phyloP scores from a whole-genome alignment of 2,888 invertebrate genomes.

The Dicyrtoma fusca region DNA sequence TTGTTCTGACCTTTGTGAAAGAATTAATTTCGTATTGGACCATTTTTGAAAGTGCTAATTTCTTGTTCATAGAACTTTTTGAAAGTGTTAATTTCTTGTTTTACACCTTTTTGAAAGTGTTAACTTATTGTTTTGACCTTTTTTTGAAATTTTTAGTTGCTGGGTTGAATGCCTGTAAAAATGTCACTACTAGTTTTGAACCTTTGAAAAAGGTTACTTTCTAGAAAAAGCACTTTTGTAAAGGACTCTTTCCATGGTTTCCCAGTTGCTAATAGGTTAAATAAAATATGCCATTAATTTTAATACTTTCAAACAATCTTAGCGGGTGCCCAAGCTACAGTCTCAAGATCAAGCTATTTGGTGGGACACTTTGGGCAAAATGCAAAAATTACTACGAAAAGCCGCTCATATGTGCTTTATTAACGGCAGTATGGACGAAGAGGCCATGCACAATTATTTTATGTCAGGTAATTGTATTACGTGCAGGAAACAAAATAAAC shows the following conservation, averaged over 20 bases:
- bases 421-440: constrained; percentile 82
- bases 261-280: background rate
- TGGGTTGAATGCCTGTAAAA: no score
- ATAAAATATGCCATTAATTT: constrained; percentile 10
- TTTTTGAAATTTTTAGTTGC: no score
- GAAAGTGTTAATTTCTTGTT: no score
- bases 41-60: no score
- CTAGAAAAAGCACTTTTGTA: no score
- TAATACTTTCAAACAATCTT: no score
- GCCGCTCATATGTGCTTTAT: constrained; percentile 84
- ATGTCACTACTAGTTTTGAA: no score
- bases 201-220: no score
- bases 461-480: constrained; percentile 81
- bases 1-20: no score
- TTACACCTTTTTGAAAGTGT: background rate
- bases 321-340: constrained; percentile 92
- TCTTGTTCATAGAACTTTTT: no score
- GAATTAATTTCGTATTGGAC: no score
- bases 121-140: background rate
- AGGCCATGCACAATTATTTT: constrained; percentile 95
- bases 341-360: constrained; percentile 95
- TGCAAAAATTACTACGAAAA: constrained; percentile 92
- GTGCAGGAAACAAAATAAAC: background rate
- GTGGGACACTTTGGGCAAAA: constrained; percentile 96
- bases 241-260: no score